Evolutionary conservation across 2,797 vertebrate species (phyloP), one percentile per base, ranked within the genome.

Genomic region (Discoglossus pictus): DNA sequence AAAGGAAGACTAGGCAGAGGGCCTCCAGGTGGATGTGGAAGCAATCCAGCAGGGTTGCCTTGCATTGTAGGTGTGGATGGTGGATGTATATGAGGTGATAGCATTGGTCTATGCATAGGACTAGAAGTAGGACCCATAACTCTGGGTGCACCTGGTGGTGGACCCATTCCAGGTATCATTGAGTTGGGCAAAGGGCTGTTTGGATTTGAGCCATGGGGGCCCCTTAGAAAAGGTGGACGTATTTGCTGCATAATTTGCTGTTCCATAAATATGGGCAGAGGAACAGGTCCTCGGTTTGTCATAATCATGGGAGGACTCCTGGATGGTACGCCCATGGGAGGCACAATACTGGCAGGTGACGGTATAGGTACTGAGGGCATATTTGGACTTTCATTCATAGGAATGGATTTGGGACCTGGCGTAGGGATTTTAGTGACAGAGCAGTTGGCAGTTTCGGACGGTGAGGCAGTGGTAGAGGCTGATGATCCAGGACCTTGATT

Each of bases 201-300:
- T 62, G 93, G 93, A 75, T 93, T 96, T 52, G 86, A 93, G 52
- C 92, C 89, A 65, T 97, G 95, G 0, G 78, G 92, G 53, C 93
- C 92, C 3, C 93, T 93, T 50, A 98, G 88, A 85, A 92, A 98
- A 0, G 95, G 92, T 7, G 94, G 94, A 43, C 94, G 93, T 25
- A 99, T 95, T 64, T 98, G 97, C 78, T 98, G 97, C 90, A 98
- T 95, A 86, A 99, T 95, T 84, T 99, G 97, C 81, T 99, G 95
- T 74, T 99, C 97, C 97, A 99, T 99, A 86, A 98, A 99, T 76
- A 99, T 84, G 74, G 96, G 95, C 74, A 99, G 84, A 27, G 96
- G 97, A 82, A 99, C 89, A 0, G 97, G 97, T 58, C 97, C 97
- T 39, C 96, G 91, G 52, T 94, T 95, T 65, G 97, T 99, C 97